Percentiles rank a stretch among this genome's conserved stretches.
Evolutionary conservation across 2,797 vertebrate genomes (phyloP).

Genomic region (Merluccius polli): DNA sequence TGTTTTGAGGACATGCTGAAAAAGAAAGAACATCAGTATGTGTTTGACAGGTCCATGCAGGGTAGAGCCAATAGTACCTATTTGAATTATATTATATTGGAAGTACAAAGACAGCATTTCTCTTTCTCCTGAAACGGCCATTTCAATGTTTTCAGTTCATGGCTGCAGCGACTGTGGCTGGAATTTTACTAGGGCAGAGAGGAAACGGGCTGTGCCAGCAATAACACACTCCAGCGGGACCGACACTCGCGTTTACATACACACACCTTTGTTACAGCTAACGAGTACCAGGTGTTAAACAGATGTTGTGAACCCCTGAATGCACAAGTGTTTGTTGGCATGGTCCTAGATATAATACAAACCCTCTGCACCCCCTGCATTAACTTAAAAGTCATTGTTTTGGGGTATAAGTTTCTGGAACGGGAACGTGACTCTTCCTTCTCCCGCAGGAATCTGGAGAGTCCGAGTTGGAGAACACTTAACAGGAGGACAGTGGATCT

Average conservation of each 20-base stretch:
- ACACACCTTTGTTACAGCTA: not conserved
- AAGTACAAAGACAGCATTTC: slow-evolving; percentile 16
- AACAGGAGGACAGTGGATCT: slow-evolving; percentile 38
- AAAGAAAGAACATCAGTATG: not conserved
- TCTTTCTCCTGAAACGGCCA: not conserved
- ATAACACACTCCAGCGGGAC: slow-evolving; percentile 4
- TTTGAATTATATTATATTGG: not conserved
- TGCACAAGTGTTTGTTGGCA: not conserved
- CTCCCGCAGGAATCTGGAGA: slow-evolving; percentile 10
- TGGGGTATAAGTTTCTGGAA: slow-evolving; percentile 27
- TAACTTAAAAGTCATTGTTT: slow-evolving; percentile 6
- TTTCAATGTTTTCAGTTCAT: not conserved
- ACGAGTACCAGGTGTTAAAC: slow-evolving; percentile 29
- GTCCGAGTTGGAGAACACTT: slow-evolving; percentile 19
- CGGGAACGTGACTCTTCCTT: slow-evolving; percentile 12
- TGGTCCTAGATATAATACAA: not conserved
- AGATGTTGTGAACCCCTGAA: slow-evolving; percentile 10
- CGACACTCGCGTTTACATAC: not conserved
- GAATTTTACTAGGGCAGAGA: slow-evolving; percentile 22
- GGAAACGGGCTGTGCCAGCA: slow-evolving; percentile 21
- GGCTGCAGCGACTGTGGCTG: slow-evolving; percentile 3
- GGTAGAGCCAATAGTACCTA: slow-evolving; percentile 3
- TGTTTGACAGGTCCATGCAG: not conserved
- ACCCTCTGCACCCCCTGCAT: not conserved
- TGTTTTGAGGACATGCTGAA: not conserved